Evolutionary conservation across 2,113 vertebrate genomes (phyloP).

Genomic region (Natator depressus): DNA sequence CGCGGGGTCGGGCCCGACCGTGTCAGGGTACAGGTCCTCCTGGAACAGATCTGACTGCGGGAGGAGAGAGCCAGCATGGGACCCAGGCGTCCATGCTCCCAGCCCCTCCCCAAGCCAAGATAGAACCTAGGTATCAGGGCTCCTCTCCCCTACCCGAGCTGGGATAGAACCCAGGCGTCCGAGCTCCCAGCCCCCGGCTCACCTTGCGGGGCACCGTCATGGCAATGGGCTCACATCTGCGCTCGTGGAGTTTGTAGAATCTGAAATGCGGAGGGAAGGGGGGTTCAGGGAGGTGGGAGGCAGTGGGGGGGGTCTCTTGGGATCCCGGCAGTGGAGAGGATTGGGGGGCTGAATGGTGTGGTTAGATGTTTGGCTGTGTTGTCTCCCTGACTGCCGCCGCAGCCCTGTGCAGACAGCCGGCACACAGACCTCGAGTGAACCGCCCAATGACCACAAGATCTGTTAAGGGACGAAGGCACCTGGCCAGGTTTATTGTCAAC

Average conservation of each 20-base stretch:
- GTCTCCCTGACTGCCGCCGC: no score
- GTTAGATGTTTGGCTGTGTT: no score
- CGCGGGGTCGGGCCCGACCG: constrained; percentile 86
- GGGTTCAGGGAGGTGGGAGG: neutral
- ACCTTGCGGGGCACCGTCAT: constrained; percentile 90
- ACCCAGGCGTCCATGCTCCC: neutral
- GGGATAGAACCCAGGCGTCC: no score
- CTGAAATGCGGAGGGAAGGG: constrained; percentile 49
- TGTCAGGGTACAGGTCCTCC: constrained; percentile 91
- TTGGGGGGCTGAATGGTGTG: no score
- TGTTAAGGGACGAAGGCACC: no score
- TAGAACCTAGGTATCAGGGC: neutral
- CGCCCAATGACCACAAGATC: no score
- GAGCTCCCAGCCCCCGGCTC: neutral
- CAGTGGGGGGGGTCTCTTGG: neutral
- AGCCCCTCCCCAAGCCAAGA: no score
- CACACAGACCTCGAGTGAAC: no score
- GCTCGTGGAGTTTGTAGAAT: constrained; percentile 89
- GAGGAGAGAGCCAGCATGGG: neutral
- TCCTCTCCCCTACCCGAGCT: neutral
- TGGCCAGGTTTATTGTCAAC: no score
- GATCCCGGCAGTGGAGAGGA: neutral
- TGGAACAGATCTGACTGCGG: constrained; percentile 92
- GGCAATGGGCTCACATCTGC: constrained; percentile 86
- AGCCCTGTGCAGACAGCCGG: no score